phyloP scores from a whole-genome alignment of 1,140 invertebrate species.

The Drosophila paulistorum region DNA sequence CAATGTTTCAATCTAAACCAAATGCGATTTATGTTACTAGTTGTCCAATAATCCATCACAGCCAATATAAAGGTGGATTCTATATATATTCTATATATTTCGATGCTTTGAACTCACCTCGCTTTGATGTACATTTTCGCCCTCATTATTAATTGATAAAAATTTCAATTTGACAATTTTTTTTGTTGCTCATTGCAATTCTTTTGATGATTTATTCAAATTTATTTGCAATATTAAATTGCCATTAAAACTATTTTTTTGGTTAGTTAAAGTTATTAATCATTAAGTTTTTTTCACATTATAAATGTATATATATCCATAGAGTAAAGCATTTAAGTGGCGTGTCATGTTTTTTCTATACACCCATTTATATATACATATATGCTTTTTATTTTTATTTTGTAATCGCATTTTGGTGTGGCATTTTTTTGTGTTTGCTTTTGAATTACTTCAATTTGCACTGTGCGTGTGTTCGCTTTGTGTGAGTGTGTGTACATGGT shows the following conservation, averaged over 20 bases:
- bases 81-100: too few relatives aligned
- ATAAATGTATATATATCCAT: not conserved
- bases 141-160: constrained; percentile 1
- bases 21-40: too few relatives aligned
- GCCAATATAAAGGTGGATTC: too few relatives aligned
- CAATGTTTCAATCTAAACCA: too few relatives aligned
- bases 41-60: too few relatives aligned
- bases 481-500: constrained; percentile 17
- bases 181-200: constrained; percentile 1
- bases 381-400: constrained; percentile 35
- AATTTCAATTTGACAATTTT: constrained; percentile 12
- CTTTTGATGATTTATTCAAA: constrained; percentile 12
- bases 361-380: not conserved
- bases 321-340: constrained; percentile 2
- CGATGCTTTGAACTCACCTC: not conserved
- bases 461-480: constrained; percentile 30
- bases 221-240: constrained; percentile 6
- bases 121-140: not conserved
- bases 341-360: constrained; percentile 24
- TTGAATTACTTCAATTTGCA: constrained; percentile 59
- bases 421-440: constrained; percentile 63
- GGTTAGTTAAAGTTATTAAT: constrained; percentile 19
- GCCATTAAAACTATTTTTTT: constrained; percentile 9
- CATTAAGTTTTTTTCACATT: constrained; percentile 36
- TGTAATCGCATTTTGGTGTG: constrained; percentile 34